A percentile compares a stretch with the other conserved stretches of the same genome.
Evolutionary conservation across 2,888 invertebrate genomes (phyloP).

Genomic region (Heliconius cydno): DNA sequence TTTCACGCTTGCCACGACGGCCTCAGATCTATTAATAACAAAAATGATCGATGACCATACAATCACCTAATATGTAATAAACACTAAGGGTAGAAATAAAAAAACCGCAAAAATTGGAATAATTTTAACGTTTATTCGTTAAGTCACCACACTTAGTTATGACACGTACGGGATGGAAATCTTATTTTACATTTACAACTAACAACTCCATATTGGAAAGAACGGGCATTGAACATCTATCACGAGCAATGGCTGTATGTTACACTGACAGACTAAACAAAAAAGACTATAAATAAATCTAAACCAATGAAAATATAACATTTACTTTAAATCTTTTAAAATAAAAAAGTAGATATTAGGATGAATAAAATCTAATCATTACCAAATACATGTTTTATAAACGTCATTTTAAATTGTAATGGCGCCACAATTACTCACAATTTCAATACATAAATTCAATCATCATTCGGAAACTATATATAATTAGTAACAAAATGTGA

Average conservation of each 20-base stretch:
- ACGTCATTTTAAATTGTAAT: background rate
- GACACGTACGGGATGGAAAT: conserved; percentile 75
- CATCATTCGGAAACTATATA: background rate
- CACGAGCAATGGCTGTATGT: conserved; percentile 35
- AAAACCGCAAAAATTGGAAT: conserved; percentile 31
- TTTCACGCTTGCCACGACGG: no score
- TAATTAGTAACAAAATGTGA: background rate
- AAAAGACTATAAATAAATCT: background rate
- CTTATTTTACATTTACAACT: conserved; percentile 68
- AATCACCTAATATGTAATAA: no score
- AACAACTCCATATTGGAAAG: conserved; percentile 68
- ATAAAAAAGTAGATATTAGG: background rate
- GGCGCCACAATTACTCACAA: background rate
- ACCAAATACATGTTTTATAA: background rate
- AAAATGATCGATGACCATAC: no score
- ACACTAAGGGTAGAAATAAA: background rate
- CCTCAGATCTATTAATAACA: no score
- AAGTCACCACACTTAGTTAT: conserved; percentile 78
- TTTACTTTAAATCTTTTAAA: no score
- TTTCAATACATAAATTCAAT: background rate
- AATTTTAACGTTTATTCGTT: conserved; percentile 66
- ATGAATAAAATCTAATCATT: conserved; percentile 6
- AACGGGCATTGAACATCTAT: conserved; percentile 52
- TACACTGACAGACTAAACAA: conserved; percentile 46
- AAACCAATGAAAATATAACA: no score